These are phyloP conservation scores for Aegotheles bennettii DNA, from an alignment of 2,113 vertebrate genomes.

Conservation along the genomic window DNA sequence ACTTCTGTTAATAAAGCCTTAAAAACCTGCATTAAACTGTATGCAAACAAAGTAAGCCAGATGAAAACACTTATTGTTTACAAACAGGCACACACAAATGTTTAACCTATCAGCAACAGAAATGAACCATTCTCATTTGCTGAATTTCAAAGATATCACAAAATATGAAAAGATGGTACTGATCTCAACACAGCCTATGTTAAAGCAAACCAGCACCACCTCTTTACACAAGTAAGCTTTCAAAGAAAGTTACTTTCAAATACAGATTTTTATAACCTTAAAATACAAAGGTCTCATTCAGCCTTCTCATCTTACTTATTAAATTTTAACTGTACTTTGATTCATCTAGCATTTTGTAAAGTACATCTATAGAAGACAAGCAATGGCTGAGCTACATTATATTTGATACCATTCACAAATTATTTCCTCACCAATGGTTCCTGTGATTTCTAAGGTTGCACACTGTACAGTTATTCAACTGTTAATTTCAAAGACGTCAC, in stretches of 20 bases:
- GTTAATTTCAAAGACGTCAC: neutral
- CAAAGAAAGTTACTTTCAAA: neutral
- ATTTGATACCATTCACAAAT: neutral
- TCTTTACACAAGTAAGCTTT: neutral
- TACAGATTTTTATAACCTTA: neutral
- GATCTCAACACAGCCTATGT: neutral
- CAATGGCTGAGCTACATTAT: neutral
- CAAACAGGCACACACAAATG: neutral
- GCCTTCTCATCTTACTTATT: neutral
- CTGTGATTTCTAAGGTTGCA: neutral
- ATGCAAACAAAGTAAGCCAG: neutral
- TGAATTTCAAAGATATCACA: neutral
- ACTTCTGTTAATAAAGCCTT: constrained; percentile 31
- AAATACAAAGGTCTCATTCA: neutral
- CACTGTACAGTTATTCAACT: neutral
- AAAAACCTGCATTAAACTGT: constrained; percentile 41
- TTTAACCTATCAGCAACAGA: neutral
- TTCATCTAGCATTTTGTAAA: neutral
- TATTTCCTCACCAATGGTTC: neutral
- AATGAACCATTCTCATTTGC: neutral
- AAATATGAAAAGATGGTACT: neutral
- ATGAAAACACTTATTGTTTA: constrained; percentile 12
- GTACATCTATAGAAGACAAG: neutral
- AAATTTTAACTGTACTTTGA: neutral
- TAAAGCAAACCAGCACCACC: neutral